Base-by-base conservation (phyloP, 2,888 invertebrate genomes). In the Cryptus viduatorius region DNA sequence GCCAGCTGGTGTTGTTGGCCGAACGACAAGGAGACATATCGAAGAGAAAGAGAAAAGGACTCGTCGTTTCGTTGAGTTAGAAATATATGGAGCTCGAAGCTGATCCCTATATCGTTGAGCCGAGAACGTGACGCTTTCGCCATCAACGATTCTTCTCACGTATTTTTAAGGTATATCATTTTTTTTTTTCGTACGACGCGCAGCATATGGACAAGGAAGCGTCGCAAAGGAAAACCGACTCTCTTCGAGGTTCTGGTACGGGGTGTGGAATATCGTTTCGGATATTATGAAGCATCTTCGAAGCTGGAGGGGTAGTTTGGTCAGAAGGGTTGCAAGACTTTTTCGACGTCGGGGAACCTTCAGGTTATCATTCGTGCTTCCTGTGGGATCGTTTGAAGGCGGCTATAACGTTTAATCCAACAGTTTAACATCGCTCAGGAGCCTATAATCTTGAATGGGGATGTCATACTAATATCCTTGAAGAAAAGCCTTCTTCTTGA, bases 111-210 rank as follows among this genome's bases (percentile, higher is more conserved):
- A 46, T 53, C 72, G 42, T 46, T 48, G 59, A n/a, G 46, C 81
- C 50, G 61, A 64, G 56, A 69, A 85, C 87, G 86, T 78, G 77
- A 81, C 82, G 69, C 37, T 48, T 71, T 29, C 37, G 86, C 87
- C 87, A 78, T 76, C 86, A 87, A 82, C 86, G 85, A 91, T 91
- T 90, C 89, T 76, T 80, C 89, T 90, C 91, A 90, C 91, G 91
- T 91, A 90, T 86, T 90, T 89, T 90, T 88, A 85, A 90, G 89
- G 91, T 90, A 90, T 88, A 90, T 91, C 91, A 91, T 91, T 89
- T 91, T 89, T 86, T 59, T 59, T 59, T 12, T 29, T 14, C 14
- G 4, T 86, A 84, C 88, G 86, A 88, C 87, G 77, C 64, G 31
- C 56, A 12, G 71, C 71, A 76, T 44, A 53, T 68, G 53, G 10